Evolutionary conservation across 2,797 vertebrate species (phyloP).

Genomic region (Hemitrygon akajei): DNA sequence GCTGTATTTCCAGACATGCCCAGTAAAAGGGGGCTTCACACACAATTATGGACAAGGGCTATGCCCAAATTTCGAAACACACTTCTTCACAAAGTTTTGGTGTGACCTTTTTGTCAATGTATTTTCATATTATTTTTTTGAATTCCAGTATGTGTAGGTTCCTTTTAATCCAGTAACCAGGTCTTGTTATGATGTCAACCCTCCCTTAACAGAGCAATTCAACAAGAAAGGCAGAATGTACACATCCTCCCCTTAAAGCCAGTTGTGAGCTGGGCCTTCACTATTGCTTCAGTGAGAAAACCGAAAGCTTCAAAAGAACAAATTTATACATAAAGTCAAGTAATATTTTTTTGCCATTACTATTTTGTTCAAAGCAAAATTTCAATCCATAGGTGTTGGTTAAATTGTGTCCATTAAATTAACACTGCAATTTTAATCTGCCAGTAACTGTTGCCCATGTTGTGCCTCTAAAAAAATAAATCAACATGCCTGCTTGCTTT

Average conservation of each 20-base stretch:
- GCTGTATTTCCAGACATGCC: too few relatives aligned
- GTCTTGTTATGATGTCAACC: background rate
- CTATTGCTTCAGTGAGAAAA: background rate
- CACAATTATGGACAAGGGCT: background rate
- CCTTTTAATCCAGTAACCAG: background rate
- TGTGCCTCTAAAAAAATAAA: background rate
- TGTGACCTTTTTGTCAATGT: background rate
- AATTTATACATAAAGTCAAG: background rate
- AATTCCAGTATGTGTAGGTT: background rate
- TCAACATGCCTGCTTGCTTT: background rate
- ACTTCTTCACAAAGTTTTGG: background rate
- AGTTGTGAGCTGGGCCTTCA: background rate
- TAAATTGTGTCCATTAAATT: background rate
- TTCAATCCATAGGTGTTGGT: background rate
- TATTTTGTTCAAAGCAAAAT: background rate
- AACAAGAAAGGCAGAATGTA: background rate
- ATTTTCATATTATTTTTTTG: background rate
- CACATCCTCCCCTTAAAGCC: constrained; percentile 1
- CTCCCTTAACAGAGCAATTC: background rate
- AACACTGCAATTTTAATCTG: background rate
- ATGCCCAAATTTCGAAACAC: background rate
- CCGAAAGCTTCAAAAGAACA: background rate
- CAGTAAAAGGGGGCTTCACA: background rate
- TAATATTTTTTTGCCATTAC: background rate
- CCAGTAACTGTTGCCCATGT: background rate